Conservation (phyloP, 2,113 vertebrate species). For the Chauna torquata region DNA sequence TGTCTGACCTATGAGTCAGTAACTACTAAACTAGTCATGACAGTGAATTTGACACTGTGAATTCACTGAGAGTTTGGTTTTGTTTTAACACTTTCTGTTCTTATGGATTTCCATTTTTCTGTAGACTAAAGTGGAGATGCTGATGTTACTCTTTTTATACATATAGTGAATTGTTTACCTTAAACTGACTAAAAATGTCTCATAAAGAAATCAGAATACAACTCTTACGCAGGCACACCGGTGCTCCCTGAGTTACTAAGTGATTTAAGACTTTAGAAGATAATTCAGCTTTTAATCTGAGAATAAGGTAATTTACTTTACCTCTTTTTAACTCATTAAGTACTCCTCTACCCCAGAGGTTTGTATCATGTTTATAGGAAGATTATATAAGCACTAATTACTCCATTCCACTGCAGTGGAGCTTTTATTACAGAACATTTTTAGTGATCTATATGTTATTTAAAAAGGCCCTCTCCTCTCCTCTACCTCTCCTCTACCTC, state of each 20-base stretch:
- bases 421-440: neutral
- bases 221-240: accelerated
- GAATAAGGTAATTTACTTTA: neutral
- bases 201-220: neutral
- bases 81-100: neutral
- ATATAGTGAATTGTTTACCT: neutral
- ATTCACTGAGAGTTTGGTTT: neutral
- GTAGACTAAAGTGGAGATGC: neutral
- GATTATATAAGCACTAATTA: neutral
- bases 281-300: neutral
- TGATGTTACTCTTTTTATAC: accelerated
- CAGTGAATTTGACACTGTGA: neutral
- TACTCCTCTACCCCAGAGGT: neutral
- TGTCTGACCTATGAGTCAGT: neutral
- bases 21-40: neutral
- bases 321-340: neutral
- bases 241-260: neutral
- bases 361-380: neutral
- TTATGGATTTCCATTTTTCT: neutral
- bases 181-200: neutral
- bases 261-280: neutral
- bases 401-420: neutral
- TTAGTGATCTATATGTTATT: neutral
- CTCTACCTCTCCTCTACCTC: too few species aligned
- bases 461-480: too few species aligned